A percentile compares a stretch with the other conserved stretches of the same genome.
Conservation (phyloP, 2,113 vertebrate species). For the Albula goreensis region DNA sequence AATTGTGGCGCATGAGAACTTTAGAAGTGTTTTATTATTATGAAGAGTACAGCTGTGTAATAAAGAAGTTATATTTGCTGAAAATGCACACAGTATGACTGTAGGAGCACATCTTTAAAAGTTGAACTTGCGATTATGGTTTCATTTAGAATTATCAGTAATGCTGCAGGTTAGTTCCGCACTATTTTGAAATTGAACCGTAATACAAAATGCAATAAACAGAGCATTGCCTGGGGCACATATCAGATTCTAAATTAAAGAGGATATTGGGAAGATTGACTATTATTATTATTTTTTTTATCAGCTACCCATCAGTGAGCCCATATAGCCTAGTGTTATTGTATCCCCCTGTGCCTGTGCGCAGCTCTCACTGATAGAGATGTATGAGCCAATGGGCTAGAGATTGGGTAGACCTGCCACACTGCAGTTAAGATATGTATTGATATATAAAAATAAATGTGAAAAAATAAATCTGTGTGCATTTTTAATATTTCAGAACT, state of each 20-base stretch:
- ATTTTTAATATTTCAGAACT: no score
- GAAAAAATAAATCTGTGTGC: no score
- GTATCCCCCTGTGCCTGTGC: background rate
- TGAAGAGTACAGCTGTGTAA: no score
- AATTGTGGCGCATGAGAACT: no score
- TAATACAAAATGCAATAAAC: background rate
- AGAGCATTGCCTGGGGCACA: background rate
- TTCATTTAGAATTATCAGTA: no score
- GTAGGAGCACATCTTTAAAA: background rate
- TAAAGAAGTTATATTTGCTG: background rate
- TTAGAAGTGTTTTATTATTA: no score
- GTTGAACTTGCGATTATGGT: no score
- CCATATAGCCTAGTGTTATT: background rate
- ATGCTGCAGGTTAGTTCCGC: background rate
- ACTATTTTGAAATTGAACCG: background rate
- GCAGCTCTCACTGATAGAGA: background rate
- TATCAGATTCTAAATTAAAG: background rate
- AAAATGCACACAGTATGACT: background rate
- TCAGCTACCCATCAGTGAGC: background rate
- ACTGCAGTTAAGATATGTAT: background rate
- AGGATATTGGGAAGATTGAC: constrained; percentile 17
- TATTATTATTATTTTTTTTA: background rate
- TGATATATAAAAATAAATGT: background rate
- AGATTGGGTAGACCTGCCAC: background rate
- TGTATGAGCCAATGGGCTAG: background rate